Evolutionary conservation across 1,140 invertebrate genomes (phyloP), one percentile per base, ranked within the genome.

Genomic region (Aphelenchoides avenae): DNA sequence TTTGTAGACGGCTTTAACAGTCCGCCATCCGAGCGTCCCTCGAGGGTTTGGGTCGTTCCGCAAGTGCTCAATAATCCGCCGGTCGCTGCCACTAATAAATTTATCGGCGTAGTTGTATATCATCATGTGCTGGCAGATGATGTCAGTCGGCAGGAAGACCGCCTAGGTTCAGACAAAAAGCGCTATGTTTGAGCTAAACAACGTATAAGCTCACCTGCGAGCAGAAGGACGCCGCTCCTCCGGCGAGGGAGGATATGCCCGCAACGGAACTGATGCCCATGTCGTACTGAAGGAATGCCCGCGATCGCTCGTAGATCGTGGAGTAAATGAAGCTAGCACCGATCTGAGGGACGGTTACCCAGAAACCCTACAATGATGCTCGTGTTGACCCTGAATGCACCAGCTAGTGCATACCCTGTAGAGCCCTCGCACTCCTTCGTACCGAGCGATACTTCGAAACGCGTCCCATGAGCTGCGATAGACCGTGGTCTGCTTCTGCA

Each of bases 231-330:
- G 91, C 91, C 72, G 85, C 85, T 4, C 86, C 90, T 15, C 91
- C 91, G 20, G 68, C 68, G 29, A 70, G 30, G 0, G 68, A 63
- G 7, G 68, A 70, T 5, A 70, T 54, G 1, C 66, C 7, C 9
- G 66, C 33, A n/a, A 43, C 54, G 27, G 60, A 67, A 11, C 36
- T 37, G 24, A 71, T 55, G 22, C 49, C 48, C 15, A 52, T 37
- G 34, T 73, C 33, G 22, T 26, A 43, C 47, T 52, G 82, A 1
- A 94, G 79, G 40, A 89, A 73, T 70, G 92, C 86, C 33, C 91
- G 79, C 0, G 90, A 86, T 34, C 87, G 87, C 80, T 97, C 92
- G 73, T 95, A 96, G 0, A 89, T 91, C 11, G 88, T 87, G 31
- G 96, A 92, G 79, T 97, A 96, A 77, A 89, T 40, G 37, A 73